Conservation (phyloP, 1,140 invertebrate genomes). For the Dysdera silvatica region DNA sequence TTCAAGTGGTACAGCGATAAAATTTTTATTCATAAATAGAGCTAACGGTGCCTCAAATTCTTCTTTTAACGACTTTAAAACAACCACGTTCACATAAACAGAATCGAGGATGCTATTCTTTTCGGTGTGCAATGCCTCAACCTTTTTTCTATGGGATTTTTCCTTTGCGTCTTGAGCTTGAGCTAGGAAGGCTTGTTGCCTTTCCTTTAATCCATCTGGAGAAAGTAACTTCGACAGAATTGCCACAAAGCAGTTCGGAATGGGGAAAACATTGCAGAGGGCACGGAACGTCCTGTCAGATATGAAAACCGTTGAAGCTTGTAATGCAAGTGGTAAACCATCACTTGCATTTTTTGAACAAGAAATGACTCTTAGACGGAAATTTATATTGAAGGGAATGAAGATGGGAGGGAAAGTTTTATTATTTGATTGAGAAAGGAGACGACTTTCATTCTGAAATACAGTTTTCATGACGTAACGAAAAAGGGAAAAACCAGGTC, state of each 20-base stretch:
- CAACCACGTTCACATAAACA: constrained; percentile 16
- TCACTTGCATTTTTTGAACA: background rate
- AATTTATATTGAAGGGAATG: background rate
- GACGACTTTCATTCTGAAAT: no score
- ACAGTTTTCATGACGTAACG: no score
- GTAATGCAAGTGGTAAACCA: background rate
- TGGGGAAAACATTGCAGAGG: background rate
- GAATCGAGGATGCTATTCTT: background rate
- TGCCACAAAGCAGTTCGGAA: constrained; percentile 20
- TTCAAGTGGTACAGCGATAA: constrained; percentile 10
- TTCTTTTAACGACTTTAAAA: constrained; percentile 8
- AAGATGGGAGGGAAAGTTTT: no score
- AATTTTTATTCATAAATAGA: constrained; percentile 11
- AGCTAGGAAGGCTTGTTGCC: background rate
- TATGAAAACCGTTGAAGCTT: constrained; percentile 16
- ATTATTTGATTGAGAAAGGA: no score
- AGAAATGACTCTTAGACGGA: constrained; percentile 2
- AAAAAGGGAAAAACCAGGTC: no score
- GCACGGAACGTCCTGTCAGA: constrained; percentile 2
- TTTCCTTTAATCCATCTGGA: background rate
- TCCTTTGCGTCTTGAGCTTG: background rate
- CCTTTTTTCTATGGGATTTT: background rate
- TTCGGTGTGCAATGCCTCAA: background rate
- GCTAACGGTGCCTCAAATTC: constrained; percentile 5
- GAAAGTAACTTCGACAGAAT: constrained; percentile 1